Conservation (phyloP, 2,888 invertebrate genomes). For the Epinotia ramella region DNA sequence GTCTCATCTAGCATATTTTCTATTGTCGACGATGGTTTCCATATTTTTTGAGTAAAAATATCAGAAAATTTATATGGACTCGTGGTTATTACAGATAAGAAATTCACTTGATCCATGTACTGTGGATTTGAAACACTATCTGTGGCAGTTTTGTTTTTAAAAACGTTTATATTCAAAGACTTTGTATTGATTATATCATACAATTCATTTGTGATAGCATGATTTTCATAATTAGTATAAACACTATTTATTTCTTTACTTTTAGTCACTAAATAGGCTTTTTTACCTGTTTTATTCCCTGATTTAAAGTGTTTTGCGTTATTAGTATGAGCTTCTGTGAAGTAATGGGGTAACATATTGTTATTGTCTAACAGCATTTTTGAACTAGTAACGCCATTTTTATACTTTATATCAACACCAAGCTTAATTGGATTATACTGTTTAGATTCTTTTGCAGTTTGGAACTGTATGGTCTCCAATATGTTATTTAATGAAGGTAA, state of each 20-base stretch:
- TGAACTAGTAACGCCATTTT: too few relatives aligned
- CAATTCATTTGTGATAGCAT: background rate
- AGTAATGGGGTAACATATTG: too few relatives aligned
- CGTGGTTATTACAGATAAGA: background rate
- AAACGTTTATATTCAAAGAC: background rate
- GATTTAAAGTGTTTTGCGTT: too few relatives aligned
- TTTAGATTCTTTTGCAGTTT: too few relatives aligned
- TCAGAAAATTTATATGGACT: background rate
- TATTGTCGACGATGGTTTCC: background rate
- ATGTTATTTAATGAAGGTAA: too few relatives aligned
- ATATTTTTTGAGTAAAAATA: background rate
- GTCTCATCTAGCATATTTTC: background rate
- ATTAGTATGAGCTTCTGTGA: too few relatives aligned
- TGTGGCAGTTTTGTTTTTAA: background rate
- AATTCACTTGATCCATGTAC: background rate
- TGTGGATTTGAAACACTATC: background rate
- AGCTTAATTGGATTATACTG: too few relatives aligned
- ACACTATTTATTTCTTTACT: constrained; percentile 1
- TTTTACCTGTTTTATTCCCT: background rate
- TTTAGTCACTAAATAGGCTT: background rate
- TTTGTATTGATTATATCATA: background rate
- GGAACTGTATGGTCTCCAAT: too few relatives aligned
- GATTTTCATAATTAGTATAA: background rate
- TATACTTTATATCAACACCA: too few relatives aligned
- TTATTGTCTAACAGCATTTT: too few relatives aligned